A percentile compares a stretch with the other conserved stretches of the same genome.
phyloP scores from a whole-genome alignment of 1,140 invertebrate species.

The Carposina sasakii region DNA sequence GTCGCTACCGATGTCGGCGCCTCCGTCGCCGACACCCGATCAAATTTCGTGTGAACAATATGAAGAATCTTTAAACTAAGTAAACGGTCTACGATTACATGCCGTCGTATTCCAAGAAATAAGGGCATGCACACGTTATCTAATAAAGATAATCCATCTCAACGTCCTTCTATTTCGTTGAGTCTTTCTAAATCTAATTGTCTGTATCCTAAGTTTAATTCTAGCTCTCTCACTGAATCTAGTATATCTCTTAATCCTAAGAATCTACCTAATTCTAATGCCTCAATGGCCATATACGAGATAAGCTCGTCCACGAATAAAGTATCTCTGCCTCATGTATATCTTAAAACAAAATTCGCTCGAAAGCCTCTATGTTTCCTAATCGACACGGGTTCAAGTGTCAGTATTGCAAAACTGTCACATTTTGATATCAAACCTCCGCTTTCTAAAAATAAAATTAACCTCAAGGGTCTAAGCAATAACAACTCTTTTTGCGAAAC shows the following conservation, averaged over 20 bases:
- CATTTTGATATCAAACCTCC: constrained; percentile 3
- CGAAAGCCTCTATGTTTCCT: too few species aligned
- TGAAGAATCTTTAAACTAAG: not conserved
- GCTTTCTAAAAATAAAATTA: constrained; percentile 11
- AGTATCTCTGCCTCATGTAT: constrained; percentile 5
- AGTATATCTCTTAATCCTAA: too few species aligned
- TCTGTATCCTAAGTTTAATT: too few species aligned
- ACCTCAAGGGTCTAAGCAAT: constrained; percentile 10
- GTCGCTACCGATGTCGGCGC: not conserved
- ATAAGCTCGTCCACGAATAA: not conserved
- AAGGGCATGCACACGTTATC: not conserved
- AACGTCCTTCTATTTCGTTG: not conserved
- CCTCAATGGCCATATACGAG: too few species aligned
- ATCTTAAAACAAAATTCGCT: not conserved
- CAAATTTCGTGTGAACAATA: not conserved
- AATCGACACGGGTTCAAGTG: too few species aligned
- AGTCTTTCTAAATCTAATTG: not conserved
- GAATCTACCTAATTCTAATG: too few species aligned
- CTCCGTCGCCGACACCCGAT: not conserved
- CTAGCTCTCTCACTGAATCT: too few species aligned
- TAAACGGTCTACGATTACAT: not conserved
- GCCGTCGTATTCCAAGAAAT: not conserved
- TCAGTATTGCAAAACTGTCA: constrained; percentile 10
- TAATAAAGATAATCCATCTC: not conserved
- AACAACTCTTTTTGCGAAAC: constrained; percentile 11